Evolutionary conservation across 1,140 invertebrate genomes (phyloP).

Genomic region (Pseudoatta argentina): DNA sequence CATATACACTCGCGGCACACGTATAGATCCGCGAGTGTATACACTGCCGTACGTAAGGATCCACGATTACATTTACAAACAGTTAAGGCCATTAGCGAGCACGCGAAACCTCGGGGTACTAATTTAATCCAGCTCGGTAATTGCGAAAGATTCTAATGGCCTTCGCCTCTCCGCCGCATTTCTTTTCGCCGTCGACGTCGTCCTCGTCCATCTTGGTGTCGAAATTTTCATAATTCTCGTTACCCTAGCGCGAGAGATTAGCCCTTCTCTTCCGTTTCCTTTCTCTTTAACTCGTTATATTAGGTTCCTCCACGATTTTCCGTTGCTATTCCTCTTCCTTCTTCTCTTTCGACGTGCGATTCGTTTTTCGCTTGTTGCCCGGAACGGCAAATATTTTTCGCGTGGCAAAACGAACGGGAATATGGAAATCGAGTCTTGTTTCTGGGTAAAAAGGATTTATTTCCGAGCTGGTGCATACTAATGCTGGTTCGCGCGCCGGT

Average conservation of each 20-base stretch:
- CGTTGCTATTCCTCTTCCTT: background rate
- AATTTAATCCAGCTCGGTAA: conserved; percentile 74
- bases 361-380: conserved; percentile 9
- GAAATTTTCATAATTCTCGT: conserved; percentile 68
- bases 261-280: background rate
- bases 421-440: conserved; percentile 68
- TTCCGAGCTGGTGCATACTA: conserved; percentile 64
- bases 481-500: conserved; percentile 44
- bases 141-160: conserved; percentile 75
- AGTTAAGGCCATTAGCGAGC: conserved; percentile 76
- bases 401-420: conserved; percentile 37
- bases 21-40: background rate
- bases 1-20: background rate
- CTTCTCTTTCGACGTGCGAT: background rate
- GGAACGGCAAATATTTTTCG: conserved; percentile 42
- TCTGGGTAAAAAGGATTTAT: conserved; percentile 67
- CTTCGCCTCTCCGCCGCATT: conserved; percentile 62
- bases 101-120: conserved; percentile 72
- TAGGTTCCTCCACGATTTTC: background rate
- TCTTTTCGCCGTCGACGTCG: conserved; percentile 39
- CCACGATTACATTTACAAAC: conserved; percentile 77
- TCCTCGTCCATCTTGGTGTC: conserved; percentile 24
- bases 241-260: conserved; percentile 1
- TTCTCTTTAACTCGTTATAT: background rate
- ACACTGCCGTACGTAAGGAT: conserved; percentile 58